Evolutionary conservation across 1,140 invertebrate genomes (phyloP).

Genomic region (Cyrtorhinus lividipennis): DNA sequence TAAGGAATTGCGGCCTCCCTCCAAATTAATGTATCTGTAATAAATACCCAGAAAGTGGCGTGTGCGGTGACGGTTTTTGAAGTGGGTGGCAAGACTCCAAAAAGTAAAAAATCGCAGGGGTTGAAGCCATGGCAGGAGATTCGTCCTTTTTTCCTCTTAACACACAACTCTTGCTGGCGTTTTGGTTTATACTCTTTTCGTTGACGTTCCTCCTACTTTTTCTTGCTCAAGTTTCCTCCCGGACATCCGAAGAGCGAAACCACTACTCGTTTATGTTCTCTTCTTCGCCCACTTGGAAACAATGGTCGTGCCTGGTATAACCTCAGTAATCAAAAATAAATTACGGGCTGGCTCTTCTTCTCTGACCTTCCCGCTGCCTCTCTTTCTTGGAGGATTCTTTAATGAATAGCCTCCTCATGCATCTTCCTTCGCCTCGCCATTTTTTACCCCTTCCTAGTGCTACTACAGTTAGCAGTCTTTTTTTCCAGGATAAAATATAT

Average conservation of each 20-base stretch:
- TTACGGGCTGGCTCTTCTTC: not conserved
- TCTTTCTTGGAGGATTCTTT: not conserved
- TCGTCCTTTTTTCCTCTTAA: not conserved
- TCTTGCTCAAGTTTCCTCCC: not conserved
- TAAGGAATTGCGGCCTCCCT: constrained; percentile 5
- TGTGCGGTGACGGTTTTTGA: constrained; percentile 9
- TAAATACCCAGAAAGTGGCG: not conserved
- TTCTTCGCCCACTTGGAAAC: not conserved
- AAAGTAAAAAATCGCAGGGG: not conserved
- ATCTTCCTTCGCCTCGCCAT: no score
- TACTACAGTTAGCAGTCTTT: no score
- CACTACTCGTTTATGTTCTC: not conserved
- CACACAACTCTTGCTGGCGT: not conserved
- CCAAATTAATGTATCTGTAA: constrained; percentile 13
- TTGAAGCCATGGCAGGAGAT: not conserved
- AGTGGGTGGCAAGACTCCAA: constrained; percentile 9
- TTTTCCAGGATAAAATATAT: not conserved
- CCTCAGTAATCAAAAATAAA: not conserved
- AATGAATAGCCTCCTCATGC: not conserved
- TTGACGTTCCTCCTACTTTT: no score
- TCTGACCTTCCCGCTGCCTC: not conserved
- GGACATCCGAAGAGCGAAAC: not conserved
- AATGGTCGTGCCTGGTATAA: not conserved
- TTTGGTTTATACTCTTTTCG: no score
- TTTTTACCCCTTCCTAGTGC: no score